phyloP scores from a whole-genome alignment of 1,140 invertebrate species.

The Monochamus saltuarius region DNA sequence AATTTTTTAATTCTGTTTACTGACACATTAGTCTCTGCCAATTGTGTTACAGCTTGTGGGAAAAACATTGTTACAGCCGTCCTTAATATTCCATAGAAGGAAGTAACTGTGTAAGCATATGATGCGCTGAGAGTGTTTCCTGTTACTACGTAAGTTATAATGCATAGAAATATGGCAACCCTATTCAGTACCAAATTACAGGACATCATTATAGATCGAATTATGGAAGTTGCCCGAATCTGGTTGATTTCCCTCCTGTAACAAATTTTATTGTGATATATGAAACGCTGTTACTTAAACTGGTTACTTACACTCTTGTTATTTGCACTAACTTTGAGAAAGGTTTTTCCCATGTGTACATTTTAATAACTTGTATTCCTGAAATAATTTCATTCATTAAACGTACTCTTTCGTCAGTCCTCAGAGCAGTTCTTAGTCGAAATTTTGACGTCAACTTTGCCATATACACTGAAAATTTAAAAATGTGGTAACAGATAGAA shows the following conservation, averaged over 20 bases:
- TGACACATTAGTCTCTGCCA: slow-evolving; percentile 68
- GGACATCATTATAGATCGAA: slow-evolving; percentile 70
- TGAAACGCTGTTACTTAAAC: slow-evolving; percentile 58
- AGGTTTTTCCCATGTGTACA: slow-evolving; percentile 86
- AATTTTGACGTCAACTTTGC: slow-evolving; percentile 58
- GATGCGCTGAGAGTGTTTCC: slow-evolving; percentile 68
- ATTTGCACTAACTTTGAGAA: slow-evolving; percentile 37
- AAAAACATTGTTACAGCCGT: slow-evolving; percentile 73
- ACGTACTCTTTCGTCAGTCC: slow-evolving; percentile 69
- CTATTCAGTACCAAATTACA: slow-evolving; percentile 72
- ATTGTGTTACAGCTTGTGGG: slow-evolving; percentile 58
- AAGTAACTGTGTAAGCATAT: slow-evolving; percentile 70
- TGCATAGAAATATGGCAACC: slow-evolving; percentile 73
- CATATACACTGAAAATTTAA: slow-evolving; percentile 25
- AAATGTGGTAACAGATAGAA: not conserved
- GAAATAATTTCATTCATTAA: slow-evolving; percentile 77
- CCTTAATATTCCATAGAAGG: slow-evolving; percentile 71
- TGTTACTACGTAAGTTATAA: slow-evolving; percentile 72
- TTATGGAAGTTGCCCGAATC: slow-evolving; percentile 52
- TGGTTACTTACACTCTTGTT: slow-evolving; percentile 51
- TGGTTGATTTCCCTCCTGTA: slow-evolving; percentile 43
- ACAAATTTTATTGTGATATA: not conserved
- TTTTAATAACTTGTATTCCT: slow-evolving; percentile 80
- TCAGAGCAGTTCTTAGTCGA: slow-evolving; percentile 56
- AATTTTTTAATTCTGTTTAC: slow-evolving; percentile 67